Evolutionary conservation across 1,140 invertebrate species (phyloP).

Genomic region (Calephelis virginiensis): DNA sequence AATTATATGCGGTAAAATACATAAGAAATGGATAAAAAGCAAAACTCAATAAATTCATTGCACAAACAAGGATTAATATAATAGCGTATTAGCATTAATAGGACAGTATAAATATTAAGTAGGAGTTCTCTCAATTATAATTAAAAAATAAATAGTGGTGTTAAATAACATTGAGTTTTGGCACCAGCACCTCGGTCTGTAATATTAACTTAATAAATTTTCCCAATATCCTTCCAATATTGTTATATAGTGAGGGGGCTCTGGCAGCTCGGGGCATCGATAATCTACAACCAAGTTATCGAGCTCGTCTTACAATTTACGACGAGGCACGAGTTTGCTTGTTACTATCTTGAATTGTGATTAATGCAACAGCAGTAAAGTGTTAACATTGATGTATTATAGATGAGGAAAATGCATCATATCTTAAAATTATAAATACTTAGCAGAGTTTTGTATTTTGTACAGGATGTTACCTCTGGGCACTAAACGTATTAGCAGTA

Average conservation of each 20-base stretch:
- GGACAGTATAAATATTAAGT: no score
- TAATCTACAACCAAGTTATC: slow-evolving; percentile 26
- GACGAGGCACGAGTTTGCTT: background rate
- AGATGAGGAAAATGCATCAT: background rate
- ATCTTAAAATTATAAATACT: background rate
- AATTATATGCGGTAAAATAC: no score
- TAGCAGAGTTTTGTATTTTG: background rate
- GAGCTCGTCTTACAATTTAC: slow-evolving; percentile 4
- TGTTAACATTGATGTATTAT: background rate
- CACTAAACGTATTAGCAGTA: no score
- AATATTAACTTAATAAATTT: slow-evolving; percentile 9
- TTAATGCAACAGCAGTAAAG: background rate
- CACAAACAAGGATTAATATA: no score
- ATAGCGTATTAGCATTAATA: no score
- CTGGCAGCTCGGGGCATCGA: slow-evolving; percentile 20
- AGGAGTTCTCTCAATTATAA: no score
- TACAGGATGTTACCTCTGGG: no score
- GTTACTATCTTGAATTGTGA: background rate
- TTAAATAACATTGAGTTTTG: background rate
- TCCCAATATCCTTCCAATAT: slow-evolving; percentile 9
- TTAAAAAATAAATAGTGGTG: background rate
- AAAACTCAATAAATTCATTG: no score
- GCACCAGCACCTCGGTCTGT: background rate
- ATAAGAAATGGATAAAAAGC: no score
- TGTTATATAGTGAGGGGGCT: background rate